Conservation (phyloP, 53 echinoderm and acorn worm genomes). For the Patiria pectinifera region DNA sequence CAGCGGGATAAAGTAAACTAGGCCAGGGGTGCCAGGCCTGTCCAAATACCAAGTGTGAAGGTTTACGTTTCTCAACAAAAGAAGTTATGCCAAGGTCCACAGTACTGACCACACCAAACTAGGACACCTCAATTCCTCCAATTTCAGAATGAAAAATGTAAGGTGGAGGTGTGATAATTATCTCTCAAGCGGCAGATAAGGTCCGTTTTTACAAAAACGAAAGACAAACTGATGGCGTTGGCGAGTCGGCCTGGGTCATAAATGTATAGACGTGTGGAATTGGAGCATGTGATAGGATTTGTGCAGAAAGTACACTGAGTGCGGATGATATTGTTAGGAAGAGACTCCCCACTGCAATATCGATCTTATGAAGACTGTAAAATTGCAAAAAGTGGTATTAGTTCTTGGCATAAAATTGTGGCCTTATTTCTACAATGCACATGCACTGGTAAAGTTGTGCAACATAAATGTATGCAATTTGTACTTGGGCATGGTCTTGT, state of each 20-base stretch:
- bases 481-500: neutral
- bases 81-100: neutral
- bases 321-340: neutral
- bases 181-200: slow-evolving; percentile 17
- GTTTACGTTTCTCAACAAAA: slow-evolving; percentile 28
- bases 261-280: neutral
- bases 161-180: slow-evolving; percentile 17
- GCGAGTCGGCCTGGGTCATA: neutral
- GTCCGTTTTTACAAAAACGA: neutral
- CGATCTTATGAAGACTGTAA: neutral
- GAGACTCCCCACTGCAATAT: neutral
- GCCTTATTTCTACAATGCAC: neutral
- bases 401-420: neutral
- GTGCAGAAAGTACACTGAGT: slow-evolving; percentile 2
- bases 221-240: neutral
- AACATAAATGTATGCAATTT: too few relatives aligned
- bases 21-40: neutral
- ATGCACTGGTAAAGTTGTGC: too few relatives aligned
- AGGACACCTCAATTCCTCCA: neutral
- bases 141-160: neutral
- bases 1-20: slow-evolving; percentile 55
- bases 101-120: slow-evolving; percentile 4
- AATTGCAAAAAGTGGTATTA: neutral
- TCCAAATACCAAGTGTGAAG: slow-evolving; percentile 32
- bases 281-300: slow-evolving; percentile 23